Evolutionary conservation across 2,888 invertebrate genomes (phyloP).

Genomic region (Orthosia gracilis): DNA sequence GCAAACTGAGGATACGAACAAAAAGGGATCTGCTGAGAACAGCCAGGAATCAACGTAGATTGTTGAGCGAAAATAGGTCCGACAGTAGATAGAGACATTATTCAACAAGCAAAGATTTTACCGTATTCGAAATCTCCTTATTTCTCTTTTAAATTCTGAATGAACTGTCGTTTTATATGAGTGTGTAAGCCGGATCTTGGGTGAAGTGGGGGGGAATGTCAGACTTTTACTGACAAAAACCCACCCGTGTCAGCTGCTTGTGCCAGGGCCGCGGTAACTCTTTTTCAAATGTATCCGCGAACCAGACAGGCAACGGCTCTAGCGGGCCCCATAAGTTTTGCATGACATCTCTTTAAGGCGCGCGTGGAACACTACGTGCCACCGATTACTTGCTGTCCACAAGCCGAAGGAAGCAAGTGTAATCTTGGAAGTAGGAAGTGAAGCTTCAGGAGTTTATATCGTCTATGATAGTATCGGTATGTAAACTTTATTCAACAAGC

Average conservation of each 20-base stretch:
- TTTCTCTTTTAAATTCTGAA: constrained; percentile 9
- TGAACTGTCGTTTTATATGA: constrained; percentile 4
- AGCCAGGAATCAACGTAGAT: constrained; percentile 66
- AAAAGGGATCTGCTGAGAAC: constrained; percentile 71
- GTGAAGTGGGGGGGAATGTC: no score
- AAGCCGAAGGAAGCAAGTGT: no score
- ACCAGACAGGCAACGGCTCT: no score
- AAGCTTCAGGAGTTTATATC: constrained; percentile 9
- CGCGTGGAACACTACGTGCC: no score
- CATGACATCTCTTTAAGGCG: no score
- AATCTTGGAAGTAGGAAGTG: constrained; percentile 10
- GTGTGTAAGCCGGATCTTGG: constrained; percentile 1
- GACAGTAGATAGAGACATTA: constrained; percentile 17
- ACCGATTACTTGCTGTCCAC: no score
- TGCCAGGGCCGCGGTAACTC: no score
- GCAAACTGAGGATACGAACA: constrained; percentile 66
- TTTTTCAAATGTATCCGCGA: no score
- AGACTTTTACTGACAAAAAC: no score
- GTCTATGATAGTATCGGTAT: constrained; percentile 42
- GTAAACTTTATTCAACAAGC: constrained; percentile 3
- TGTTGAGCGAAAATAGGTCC: constrained; percentile 56
- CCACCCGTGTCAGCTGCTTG: no score
- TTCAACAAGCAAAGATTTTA: constrained; percentile 17
- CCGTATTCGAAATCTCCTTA: constrained; percentile 7
- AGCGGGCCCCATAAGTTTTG: no score